Percentiles rank a stretch among this genome's conserved stretches.
These are phyloP conservation scores for Apotomis turbidana DNA, from an alignment of 2,888 invertebrate genomes.

Conservation along the genomic window DNA sequence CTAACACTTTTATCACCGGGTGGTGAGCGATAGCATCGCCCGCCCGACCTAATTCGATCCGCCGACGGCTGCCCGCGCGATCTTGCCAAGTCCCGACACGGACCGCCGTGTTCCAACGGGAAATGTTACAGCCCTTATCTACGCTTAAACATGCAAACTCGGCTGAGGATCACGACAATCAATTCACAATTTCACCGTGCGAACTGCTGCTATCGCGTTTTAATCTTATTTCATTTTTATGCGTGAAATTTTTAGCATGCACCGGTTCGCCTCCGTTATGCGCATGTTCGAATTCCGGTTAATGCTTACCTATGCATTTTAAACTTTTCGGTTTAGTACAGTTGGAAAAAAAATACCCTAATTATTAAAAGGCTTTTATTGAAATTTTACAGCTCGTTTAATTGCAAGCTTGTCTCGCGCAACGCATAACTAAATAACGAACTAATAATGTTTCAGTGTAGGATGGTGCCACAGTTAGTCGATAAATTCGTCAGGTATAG, in stretches of 20 bases:
- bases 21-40: slow-evolving; percentile 72
- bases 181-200: slow-evolving; percentile 62
- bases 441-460: background rate
- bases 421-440: too few species aligned
- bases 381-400: too few species aligned
- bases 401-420: too few species aligned
- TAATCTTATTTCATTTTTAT: background rate
- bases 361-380: too few species aligned
- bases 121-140: slow-evolving; percentile 73
- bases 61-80: slow-evolving; percentile 53
- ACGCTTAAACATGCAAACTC: slow-evolving; percentile 73
- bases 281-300: too few species aligned
- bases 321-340: too few species aligned
- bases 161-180: slow-evolving; percentile 65
- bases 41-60: slow-evolving; percentile 76
- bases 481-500: background rate
- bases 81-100: slow-evolving; percentile 53
- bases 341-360: too few species aligned
- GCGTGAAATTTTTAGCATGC: background rate
- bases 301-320: too few species aligned
- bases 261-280: background rate
- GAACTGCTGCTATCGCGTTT: slow-evolving; percentile 44
- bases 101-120: slow-evolving; percentile 57
- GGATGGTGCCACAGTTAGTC: background rate
- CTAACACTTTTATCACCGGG: slow-evolving; percentile 42